These are phyloP conservation scores for Epistrophe grossulariae DNA, from an alignment of 2,888 invertebrate genomes.

Conservation along the genomic window DNA sequence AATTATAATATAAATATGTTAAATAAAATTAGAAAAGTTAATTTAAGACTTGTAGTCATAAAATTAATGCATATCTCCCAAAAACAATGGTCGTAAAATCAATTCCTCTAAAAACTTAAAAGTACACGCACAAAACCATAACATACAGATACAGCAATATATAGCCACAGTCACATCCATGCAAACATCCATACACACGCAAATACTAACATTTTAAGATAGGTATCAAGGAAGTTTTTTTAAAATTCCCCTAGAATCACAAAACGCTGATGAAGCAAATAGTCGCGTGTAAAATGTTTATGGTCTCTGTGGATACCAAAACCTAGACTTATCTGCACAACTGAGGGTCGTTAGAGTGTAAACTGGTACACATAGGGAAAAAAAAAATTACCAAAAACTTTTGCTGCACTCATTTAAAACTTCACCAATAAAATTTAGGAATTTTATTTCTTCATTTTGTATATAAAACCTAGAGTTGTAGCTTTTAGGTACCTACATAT, in stretches of 20 bases:
- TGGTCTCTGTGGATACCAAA: slow-evolving; percentile 37
- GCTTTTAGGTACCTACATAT: background rate
- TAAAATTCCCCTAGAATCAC: slow-evolving; percentile 21
- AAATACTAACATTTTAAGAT: slow-evolving; percentile 1
- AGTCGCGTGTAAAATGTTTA: slow-evolving; percentile 68
- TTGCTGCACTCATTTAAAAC: slow-evolving; percentile 64
- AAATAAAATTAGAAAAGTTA: slow-evolving; percentile 56
- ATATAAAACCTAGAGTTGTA: background rate
- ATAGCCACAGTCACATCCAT: background rate
- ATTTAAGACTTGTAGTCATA: slow-evolving; percentile 28
- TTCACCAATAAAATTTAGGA: slow-evolving; percentile 63
- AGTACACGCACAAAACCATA: background rate
- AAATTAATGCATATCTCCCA: slow-evolving; percentile 43
- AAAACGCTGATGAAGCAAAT: slow-evolving; percentile 57
- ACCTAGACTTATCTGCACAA: slow-evolving; percentile 59
- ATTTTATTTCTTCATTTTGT: slow-evolving; percentile 50
- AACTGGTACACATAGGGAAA: background rate
- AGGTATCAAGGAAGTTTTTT: slow-evolving; percentile 32
- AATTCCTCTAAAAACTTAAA: slow-evolving; percentile 29
- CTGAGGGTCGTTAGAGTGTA: slow-evolving; percentile 46
- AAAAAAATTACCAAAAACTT: slow-evolving; percentile 14
- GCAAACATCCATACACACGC: background rate
- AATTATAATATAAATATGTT: background rate
- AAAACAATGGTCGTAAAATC: slow-evolving; percentile 57
- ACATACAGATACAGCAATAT: too few relatives aligned